These are phyloP conservation scores for Phylloscopus trochilus DNA, from an alignment of 2,113 vertebrate species.

Conservation along the genomic window DNA sequence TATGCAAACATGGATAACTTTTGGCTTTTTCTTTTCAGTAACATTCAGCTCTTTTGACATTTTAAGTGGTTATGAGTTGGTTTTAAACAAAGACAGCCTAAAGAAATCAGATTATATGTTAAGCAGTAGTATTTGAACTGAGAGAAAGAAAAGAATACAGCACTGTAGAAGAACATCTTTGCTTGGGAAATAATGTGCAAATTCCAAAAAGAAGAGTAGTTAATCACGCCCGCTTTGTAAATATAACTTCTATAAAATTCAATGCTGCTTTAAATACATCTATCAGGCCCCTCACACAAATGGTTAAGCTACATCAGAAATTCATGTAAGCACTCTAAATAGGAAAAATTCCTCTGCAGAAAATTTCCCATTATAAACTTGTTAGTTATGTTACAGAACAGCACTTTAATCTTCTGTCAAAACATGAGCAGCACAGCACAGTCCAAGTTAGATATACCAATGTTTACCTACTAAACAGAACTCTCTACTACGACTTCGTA, in stretches of 20 bases:
- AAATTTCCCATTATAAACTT: neutral
- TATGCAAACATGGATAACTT: conserved; percentile 1
- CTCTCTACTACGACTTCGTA: neutral
- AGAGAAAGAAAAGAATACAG: neutral
- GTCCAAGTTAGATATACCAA: neutral
- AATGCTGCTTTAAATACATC: neutral
- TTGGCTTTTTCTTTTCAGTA: conserved; percentile 2
- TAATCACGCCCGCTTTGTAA: neutral
- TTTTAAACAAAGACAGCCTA: conserved; percentile 15
- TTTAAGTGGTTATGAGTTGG: conserved; percentile 15
- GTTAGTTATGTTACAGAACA: neutral
- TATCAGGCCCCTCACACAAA: neutral
- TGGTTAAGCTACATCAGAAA: neutral
- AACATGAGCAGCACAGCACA: neutral
- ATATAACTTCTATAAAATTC: neutral
- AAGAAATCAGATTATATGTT: conserved; percentile 21
- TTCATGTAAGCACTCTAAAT: neutral
- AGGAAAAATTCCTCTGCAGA: neutral
- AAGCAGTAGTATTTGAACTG: neutral
- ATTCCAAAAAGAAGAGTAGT: neutral
- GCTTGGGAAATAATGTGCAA: neutral
- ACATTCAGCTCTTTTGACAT: conserved; percentile 25
- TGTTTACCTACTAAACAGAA: neutral
- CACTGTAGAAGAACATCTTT: neutral
- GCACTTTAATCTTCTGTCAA: neutral